Percentiles rank a stretch among this genome's conserved stretches.
phyloP scores from a whole-genome alignment of 2,888 invertebrate species.

The Biston betularia region DNA sequence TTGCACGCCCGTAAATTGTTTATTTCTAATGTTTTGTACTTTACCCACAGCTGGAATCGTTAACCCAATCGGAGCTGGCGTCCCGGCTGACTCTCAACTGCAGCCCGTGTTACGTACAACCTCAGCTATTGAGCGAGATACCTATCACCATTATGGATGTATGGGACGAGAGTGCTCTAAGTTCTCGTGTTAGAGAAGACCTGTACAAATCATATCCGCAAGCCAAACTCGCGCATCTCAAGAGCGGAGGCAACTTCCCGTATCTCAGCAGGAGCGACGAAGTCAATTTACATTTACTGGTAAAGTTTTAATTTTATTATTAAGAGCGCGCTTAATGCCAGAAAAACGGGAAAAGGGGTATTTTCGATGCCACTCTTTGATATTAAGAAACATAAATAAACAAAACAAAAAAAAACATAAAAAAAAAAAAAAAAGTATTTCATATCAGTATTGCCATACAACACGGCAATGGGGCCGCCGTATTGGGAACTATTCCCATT shows the following conservation, averaged over 20 bases:
- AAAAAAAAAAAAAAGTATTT: too few relatives aligned
- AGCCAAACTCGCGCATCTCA: conserved; percentile 94
- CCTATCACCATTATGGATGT: conserved; percentile 95
- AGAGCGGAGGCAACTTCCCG: conserved; percentile 96
- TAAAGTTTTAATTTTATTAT: too few relatives aligned
- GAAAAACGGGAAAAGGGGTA: too few relatives aligned
- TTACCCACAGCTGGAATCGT: conserved; percentile 90
- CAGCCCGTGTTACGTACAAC: conserved; percentile 91
- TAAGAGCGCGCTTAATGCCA: too few relatives aligned
- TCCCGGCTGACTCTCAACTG: conserved; percentile 95
- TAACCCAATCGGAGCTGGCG: conserved; percentile 93
- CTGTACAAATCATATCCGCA: conserved; percentile 94
- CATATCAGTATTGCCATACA: too few relatives aligned
- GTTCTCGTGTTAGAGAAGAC: conserved; percentile 91
- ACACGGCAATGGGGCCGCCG: too few relatives aligned
- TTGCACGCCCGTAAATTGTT: too few relatives aligned
- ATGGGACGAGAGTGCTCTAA: conserved; percentile 95
- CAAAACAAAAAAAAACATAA: too few relatives aligned
- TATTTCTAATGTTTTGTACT: background rate
- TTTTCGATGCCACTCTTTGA: too few relatives aligned
- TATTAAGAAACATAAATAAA: too few relatives aligned
- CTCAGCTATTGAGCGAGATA: conserved; percentile 88
- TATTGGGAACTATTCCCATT: too few relatives aligned
- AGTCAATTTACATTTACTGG: conserved; percentile 95
- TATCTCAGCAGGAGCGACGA: conserved; percentile 95